These are phyloP conservation scores for Boleophthalmus pectinirostris DNA, from an alignment of 2,113 vertebrate species.

Conservation along the genomic window DNA sequence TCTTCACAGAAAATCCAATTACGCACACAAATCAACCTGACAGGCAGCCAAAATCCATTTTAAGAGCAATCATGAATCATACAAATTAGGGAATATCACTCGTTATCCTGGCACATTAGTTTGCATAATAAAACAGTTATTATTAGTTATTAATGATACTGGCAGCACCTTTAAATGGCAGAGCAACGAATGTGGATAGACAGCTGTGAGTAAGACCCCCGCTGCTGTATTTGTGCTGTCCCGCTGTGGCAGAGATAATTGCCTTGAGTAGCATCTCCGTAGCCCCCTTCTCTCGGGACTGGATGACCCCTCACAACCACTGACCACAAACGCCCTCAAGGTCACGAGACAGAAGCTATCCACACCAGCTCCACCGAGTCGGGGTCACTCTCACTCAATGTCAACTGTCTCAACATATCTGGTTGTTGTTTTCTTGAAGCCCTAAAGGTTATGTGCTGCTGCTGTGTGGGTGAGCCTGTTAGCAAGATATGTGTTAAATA, in stretches of 20 bases:
- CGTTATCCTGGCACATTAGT: neutral
- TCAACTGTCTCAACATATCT: neutral
- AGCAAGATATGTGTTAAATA: neutral
- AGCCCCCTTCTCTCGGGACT: conserved; percentile 1
- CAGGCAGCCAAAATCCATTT: conserved; percentile 5
- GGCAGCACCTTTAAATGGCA: conserved; percentile 11
- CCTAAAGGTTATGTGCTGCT: neutral
- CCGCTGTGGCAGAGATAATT: conserved; percentile 8
- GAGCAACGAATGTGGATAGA: conserved; percentile 7
- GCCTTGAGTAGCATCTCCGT: neutral
- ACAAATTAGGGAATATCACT: conserved; percentile 4
- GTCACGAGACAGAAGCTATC: neutral
- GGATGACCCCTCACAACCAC: neutral
- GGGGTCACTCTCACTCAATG: neutral
- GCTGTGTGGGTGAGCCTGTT: neutral
- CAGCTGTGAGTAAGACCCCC: conserved; percentile 10
- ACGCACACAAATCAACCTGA: conserved; percentile 1
- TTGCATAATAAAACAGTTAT: conserved; percentile 12
- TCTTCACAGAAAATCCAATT: neutral
- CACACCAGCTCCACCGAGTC: neutral
- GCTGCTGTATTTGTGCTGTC: conserved; percentile 10
- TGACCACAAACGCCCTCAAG: conserved; percentile 7
- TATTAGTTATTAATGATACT: conserved; percentile 11
- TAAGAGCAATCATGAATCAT: conserved; percentile 3
- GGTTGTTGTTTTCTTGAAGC: neutral